Conservation (phyloP, 2,888 invertebrate species). For the Listrodromus nycthemerus region DNA sequence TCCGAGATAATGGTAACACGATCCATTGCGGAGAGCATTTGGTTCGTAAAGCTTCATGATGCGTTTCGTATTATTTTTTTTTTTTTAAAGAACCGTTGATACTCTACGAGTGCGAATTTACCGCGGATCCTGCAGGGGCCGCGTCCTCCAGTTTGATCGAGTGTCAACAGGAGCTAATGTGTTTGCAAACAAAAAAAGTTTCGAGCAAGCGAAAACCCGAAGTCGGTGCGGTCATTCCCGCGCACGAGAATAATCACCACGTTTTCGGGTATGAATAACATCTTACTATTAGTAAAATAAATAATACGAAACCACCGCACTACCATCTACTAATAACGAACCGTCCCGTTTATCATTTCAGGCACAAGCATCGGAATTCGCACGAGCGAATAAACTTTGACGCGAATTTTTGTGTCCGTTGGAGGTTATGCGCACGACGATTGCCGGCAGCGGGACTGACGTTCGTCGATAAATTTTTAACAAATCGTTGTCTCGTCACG, state of each 20-base stretch:
- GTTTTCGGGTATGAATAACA: background rate
- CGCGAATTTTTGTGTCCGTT: background rate
- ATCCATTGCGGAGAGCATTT: background rate
- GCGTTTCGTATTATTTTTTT: too few relatives aligned
- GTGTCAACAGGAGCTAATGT: background rate
- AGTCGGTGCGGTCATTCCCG: background rate
- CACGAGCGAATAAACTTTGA: background rate
- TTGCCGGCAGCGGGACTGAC: background rate
- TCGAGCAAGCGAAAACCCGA: background rate
- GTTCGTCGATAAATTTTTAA: too few relatives aligned
- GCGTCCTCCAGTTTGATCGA: background rate
- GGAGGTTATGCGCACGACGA: background rate
- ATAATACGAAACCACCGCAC: background rate
- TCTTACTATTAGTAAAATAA: background rate
- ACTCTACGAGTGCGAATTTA: background rate
- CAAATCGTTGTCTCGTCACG: background rate
- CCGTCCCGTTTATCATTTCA: background rate
- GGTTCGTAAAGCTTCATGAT: too few relatives aligned
- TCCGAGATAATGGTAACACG: background rate
- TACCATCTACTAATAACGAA: background rate
- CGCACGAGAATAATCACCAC: background rate
- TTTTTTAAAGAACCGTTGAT: background rate
- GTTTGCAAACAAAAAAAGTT: background rate
- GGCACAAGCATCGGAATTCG: background rate
- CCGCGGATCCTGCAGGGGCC: constrained; percentile 4